Conservation (phyloP, 2,888 invertebrate species). For the Epiblema foenella region DNA sequence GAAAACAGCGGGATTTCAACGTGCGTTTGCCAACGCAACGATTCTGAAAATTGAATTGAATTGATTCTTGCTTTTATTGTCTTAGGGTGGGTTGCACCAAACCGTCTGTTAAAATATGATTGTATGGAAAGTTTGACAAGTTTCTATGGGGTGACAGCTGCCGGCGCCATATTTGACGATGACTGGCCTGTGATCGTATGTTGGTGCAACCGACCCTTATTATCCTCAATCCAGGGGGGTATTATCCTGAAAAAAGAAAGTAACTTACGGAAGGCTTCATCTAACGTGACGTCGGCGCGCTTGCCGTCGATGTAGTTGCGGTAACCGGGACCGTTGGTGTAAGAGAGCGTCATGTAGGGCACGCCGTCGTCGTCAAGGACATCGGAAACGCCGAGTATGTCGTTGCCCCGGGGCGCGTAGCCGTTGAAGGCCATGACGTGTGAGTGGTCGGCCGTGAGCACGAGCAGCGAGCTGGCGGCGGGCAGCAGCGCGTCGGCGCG, state of each 20-base stretch:
- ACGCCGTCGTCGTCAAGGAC: conserved; percentile 67
- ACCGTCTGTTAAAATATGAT: too few species aligned
- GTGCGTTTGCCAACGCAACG: conserved; percentile 58
- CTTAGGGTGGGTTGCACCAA: too few species aligned
- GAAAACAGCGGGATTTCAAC: conserved; percentile 82
- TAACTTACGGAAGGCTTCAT: conserved; percentile 47
- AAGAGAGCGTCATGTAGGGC: conserved; percentile 81
- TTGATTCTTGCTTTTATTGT: too few species aligned
- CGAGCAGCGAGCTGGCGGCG: conserved; percentile 86
- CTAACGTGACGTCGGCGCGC: conserved; percentile 68
- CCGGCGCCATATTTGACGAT: too few species aligned
- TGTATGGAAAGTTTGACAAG: too few species aligned
- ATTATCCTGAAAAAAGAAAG: too few species aligned
- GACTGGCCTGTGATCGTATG: too few species aligned
- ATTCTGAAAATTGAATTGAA: conserved; percentile 53
- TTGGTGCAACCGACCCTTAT: too few species aligned
- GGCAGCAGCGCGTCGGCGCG: conserved; percentile 74
- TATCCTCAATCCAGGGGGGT: too few species aligned
- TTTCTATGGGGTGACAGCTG: too few species aligned
- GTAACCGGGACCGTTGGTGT: conserved; percentile 84
- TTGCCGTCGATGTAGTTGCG: conserved; percentile 52
- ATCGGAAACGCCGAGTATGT: conserved; percentile 59
- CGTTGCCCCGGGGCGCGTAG: conserved; percentile 83
- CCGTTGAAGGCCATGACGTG: conserved; percentile 89
- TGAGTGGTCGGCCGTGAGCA: conserved; percentile 91